Percentiles rank a stretch among this genome's conserved stretches.
Evolutionary conservation across 2,888 invertebrate species (phyloP).

Genomic region (Caenorhabditis japonica): DNA sequence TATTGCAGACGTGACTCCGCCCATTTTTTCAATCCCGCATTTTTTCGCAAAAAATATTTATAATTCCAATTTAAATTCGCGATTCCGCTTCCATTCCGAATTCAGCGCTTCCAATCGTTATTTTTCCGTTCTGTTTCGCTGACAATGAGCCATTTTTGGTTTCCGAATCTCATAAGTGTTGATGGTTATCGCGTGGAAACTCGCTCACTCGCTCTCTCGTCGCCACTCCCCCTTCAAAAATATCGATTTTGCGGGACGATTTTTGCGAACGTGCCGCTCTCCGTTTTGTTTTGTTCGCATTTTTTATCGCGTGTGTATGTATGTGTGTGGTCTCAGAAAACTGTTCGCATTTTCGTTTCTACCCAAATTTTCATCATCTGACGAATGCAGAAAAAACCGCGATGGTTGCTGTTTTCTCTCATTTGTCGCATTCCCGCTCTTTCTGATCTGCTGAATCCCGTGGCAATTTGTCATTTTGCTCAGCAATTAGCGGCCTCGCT

Average conservation of each 20-base stretch:
- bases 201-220: neutral
- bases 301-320: slow-evolving; percentile 4
- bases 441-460: neutral
- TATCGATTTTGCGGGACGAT: slow-evolving; percentile 36
- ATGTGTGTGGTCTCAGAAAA: slow-evolving; percentile 13
- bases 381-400: slow-evolving; percentile 8
- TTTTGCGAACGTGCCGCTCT: slow-evolving; percentile 16
- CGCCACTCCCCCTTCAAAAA: slow-evolving; percentile 2
- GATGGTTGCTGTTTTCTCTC: slow-evolving; percentile 1
- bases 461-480: too few species aligned
- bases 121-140: neutral
- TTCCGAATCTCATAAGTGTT: slow-evolving; percentile 21
- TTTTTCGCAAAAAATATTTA: too few species aligned
- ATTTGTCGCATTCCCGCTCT: too few species aligned
- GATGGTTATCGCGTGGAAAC: slow-evolving; percentile 38
- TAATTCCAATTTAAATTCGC: too few species aligned
- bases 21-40: too few species aligned
- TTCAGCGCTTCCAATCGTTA: neutral
- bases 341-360: neutral
- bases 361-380: slow-evolving; percentile 11
- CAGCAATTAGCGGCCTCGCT: too few species aligned
- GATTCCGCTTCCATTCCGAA: slow-evolving; percentile 4
- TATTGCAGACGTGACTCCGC: too few species aligned
- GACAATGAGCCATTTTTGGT: slow-evolving; percentile 2
- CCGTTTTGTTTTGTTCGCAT: slow-evolving; percentile 16